Percentiles rank a stretch among this genome's conserved stretches.
These are phyloP conservation scores for Antitype chi DNA, from an alignment of 2,888 invertebrate genomes.

Conservation along the genomic window DNA sequence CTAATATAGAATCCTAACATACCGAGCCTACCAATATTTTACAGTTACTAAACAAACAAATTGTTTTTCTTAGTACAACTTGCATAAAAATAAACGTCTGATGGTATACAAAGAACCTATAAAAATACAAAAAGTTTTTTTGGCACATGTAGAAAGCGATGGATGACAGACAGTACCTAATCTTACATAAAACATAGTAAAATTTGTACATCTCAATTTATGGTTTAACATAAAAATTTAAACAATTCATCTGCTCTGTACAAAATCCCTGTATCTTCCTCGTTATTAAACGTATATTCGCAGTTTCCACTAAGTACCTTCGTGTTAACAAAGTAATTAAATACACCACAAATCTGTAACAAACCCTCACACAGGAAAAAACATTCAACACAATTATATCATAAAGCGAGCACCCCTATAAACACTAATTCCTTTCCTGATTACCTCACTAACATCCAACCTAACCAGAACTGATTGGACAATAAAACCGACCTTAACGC, in stretches of 20 bases:
- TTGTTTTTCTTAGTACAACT: background rate
- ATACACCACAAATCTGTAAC: slow-evolving; percentile 32
- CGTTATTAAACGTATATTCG: background rate
- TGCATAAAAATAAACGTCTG: background rate
- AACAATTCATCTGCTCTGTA: background rate
- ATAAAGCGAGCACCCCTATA: slow-evolving; percentile 68
- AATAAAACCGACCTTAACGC: slow-evolving; percentile 50
- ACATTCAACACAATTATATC: slow-evolving; percentile 61
- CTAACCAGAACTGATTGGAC: slow-evolving; percentile 51
- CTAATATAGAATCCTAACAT: background rate
- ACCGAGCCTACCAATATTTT: background rate
- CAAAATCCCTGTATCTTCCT: background rate
- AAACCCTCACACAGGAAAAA: slow-evolving; percentile 45
- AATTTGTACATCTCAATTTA: too few species aligned
- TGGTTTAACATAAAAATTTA: background rate
- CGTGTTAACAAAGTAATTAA: slow-evolving; percentile 29
- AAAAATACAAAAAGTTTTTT: background rate
- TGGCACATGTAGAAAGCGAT: too few species aligned
- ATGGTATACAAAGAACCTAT: background rate
- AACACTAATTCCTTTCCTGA: slow-evolving; percentile 72
- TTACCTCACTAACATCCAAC: slow-evolving; percentile 66
- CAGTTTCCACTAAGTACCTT: background rate
- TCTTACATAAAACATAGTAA: too few species aligned
- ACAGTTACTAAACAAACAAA: background rate
- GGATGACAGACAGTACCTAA: too few species aligned